Evolutionary conservation across 2,888 invertebrate species (phyloP).

Genomic region (Cryptocheilus praepositus): DNA sequence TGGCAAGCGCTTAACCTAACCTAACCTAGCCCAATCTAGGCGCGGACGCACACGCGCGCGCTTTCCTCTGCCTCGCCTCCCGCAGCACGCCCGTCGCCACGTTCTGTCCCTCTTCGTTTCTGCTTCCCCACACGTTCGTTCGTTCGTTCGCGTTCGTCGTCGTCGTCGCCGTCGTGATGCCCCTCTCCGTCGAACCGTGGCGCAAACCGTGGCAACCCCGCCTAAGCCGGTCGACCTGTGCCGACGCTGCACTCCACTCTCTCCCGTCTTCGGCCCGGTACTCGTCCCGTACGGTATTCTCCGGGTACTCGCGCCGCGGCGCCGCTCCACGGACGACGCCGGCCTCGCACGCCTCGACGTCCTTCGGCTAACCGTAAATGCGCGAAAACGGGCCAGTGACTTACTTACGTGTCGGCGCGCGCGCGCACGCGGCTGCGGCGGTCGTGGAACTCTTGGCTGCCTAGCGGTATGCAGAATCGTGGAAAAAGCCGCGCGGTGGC

Average conservation of each 20-base stretch:
- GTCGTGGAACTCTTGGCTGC: constrained; percentile 14
- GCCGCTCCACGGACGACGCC: not conserved
- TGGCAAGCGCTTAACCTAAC: constrained; percentile 52
- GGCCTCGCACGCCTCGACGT: constrained; percentile 18
- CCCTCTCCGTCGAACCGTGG: constrained; percentile 14
- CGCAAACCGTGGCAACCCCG: constrained; percentile 48
- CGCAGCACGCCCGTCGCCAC: constrained; percentile 1
- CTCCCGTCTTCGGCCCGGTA: not conserved
- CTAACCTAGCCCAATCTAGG: constrained; percentile 53
- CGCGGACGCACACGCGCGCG: constrained; percentile 46
- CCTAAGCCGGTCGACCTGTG: constrained; percentile 47
- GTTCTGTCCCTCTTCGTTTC: constrained; percentile 16
- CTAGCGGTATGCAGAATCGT: constrained; percentile 32
- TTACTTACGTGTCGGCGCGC: constrained; percentile 3
- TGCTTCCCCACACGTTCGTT: constrained; percentile 4
- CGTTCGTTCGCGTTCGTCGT: not conserved
- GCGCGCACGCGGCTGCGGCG: not conserved
- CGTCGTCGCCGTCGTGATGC: not conserved
- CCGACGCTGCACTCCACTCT: constrained; percentile 18
- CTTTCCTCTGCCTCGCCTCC: constrained; percentile 24
- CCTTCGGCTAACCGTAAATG: constrained; percentile 51
- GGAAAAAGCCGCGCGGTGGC: constrained; percentile 21
- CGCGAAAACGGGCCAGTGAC: constrained; percentile 39
- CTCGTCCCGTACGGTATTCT: constrained; percentile 25
- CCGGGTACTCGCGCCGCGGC: constrained; percentile 3